Evolutionary conservation across 2,888 invertebrate species (phyloP).

Genomic region (Latheticus oryzae): DNA sequence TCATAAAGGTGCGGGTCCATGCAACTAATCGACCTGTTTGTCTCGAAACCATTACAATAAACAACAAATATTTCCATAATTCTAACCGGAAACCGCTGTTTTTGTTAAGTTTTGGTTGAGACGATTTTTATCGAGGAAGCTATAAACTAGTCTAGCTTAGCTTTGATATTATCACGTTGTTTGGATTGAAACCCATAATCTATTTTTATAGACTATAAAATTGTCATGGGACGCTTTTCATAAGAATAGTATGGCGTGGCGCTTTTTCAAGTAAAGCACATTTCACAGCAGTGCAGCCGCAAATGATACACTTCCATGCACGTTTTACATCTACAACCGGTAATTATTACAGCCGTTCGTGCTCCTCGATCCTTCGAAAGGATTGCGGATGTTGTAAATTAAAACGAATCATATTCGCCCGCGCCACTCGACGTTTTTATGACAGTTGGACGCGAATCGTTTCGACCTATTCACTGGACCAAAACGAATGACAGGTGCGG

Average conservation of each 20-base stretch:
- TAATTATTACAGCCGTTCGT: slow-evolving; percentile 44
- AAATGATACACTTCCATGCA: slow-evolving; percentile 47
- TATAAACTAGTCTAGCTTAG: too few relatives aligned
- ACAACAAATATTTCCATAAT: too few relatives aligned
- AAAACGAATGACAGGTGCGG: slow-evolving; percentile 31
- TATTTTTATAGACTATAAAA: slow-evolving; percentile 27
- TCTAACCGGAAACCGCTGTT: too few relatives aligned
- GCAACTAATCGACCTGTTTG: too few relatives aligned
- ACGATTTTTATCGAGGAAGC: too few relatives aligned
- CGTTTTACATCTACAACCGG: slow-evolving; percentile 43
- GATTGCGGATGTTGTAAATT: slow-evolving; percentile 45
- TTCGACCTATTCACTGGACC: slow-evolving; percentile 23
- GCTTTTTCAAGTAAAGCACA: slow-evolving; percentile 33
- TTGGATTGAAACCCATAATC: too few relatives aligned
- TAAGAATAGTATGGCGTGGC: slow-evolving; percentile 25
- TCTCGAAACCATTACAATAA: too few relatives aligned
- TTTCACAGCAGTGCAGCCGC: slow-evolving; percentile 37
- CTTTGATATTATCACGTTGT: too few relatives aligned
- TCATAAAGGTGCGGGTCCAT: slow-evolving; percentile 14
- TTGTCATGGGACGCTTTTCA: slow-evolving; percentile 32
- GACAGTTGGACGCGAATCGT: slow-evolving; percentile 27
- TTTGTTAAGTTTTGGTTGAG: too few relatives aligned
- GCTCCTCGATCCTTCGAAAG: slow-evolving; percentile 40
- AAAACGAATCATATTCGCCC: slow-evolving; percentile 43
- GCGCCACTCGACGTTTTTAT: slow-evolving; percentile 31